These are phyloP conservation scores for Xenopus laevis DNA, from an alignment of 2,113 vertebrate species.

Conservation along the genomic window DNA sequence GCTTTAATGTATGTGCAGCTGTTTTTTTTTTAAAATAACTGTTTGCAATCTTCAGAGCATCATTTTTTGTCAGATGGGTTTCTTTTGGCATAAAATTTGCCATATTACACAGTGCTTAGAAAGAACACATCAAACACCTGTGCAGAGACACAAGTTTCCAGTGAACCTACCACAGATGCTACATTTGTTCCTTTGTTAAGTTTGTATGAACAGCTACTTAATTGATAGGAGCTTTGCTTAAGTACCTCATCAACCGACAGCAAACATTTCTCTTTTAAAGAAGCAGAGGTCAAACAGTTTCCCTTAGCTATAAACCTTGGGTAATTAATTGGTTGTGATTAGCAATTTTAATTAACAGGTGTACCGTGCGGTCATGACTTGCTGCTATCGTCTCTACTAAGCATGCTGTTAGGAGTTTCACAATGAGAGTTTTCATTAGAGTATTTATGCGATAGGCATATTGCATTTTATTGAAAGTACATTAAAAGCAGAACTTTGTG, in stretches of 20 bases:
- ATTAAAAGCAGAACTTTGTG: too few species aligned
- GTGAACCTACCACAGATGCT: slow-evolving; percentile 66
- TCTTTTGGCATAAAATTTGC: too few species aligned
- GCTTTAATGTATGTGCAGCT: too few species aligned
- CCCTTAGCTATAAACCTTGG: slow-evolving; percentile 64
- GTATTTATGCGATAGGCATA: too few species aligned
- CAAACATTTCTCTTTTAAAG: slow-evolving; percentile 70
- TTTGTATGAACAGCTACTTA: slow-evolving; percentile 69
- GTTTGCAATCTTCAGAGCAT: too few species aligned
- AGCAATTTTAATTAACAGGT: slow-evolving; percentile 91
- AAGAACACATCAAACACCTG: slow-evolving; percentile 59
- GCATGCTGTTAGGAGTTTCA: slow-evolving; percentile 57
- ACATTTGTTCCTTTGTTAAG: slow-evolving; percentile 64
- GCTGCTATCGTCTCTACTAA: slow-evolving; percentile 58
- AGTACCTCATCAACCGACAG: slow-evolving; percentile 69
- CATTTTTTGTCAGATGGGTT: too few species aligned
- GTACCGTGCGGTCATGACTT: slow-evolving; percentile 61
- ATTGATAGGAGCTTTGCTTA: slow-evolving; percentile 66
- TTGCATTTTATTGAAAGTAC: too few species aligned
- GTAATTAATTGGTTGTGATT: slow-evolving; percentile 83
- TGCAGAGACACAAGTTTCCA: slow-evolving; percentile 64
- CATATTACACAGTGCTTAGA: too few species aligned
- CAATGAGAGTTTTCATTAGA: slow-evolving; percentile 19
- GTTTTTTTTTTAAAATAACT: too few species aligned
- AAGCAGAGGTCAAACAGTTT: slow-evolving; percentile 72